These are phyloP conservation scores for Catagonus wagneri DNA, from an alignment of 2,113 vertebrate genomes.

Conservation along the genomic window DNA sequence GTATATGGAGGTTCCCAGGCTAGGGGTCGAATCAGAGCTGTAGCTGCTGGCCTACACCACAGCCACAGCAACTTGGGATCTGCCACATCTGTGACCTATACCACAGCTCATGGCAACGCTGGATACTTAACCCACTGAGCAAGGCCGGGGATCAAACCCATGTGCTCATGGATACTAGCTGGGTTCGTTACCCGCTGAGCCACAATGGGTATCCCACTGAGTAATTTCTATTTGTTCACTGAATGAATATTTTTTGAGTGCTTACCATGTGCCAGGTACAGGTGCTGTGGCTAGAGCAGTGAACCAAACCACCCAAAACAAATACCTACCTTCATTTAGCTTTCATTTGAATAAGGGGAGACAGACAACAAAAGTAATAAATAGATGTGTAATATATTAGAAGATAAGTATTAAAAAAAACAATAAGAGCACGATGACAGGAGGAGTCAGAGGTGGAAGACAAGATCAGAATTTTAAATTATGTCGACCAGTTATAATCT, in stretches of 20 bases:
- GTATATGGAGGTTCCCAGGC: too few species aligned
- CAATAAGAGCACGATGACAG: neutral
- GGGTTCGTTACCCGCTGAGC: too few species aligned
- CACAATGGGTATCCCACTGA: too few species aligned
- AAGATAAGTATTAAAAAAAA: neutral
- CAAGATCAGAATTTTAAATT: slow-evolving; percentile 14
- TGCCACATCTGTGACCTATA: too few species aligned
- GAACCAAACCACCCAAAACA: neutral
- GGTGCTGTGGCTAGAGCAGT: neutral
- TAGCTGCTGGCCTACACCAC: too few species aligned
- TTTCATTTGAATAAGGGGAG: neutral
- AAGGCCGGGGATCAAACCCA: too few species aligned
- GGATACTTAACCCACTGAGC: too few species aligned
- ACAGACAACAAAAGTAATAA: neutral
- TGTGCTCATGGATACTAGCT: too few species aligned
- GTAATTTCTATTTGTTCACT: neutral
- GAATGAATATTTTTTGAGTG: slow-evolving; percentile 4
- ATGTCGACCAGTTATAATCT: neutral
- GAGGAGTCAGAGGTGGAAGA: neutral
- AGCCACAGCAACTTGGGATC: too few species aligned
- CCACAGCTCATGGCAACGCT: too few species aligned
- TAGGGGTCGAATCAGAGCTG: too few species aligned
- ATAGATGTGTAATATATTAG: neutral
- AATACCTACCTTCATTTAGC: neutral
- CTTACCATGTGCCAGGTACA: neutral